Evolutionary conservation across 2,797 vertebrate species (phyloP).

Genomic region (Petrocephalus schoutedeni): DNA sequence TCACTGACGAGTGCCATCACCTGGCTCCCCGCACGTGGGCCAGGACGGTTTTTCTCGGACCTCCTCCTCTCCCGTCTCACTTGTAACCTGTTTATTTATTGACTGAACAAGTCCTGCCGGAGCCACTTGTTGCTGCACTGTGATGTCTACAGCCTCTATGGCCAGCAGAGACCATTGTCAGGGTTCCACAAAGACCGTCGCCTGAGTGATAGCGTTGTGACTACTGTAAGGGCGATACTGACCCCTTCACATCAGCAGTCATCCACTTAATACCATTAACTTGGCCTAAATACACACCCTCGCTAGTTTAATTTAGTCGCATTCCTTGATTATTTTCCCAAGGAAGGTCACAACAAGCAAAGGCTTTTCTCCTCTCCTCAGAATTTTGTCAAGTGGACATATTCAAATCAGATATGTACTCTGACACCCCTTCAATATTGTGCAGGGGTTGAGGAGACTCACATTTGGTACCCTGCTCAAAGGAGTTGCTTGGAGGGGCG

Average conservation of each 20-base stretch:
- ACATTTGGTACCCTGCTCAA: neutral
- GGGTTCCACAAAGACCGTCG: neutral
- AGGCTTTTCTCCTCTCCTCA: neutral
- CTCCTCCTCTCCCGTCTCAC: slow-evolving; percentile 13
- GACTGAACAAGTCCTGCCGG: neutral
- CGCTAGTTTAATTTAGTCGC: neutral
- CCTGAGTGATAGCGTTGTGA: neutral
- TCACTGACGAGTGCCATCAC: slow-evolving; percentile 22
- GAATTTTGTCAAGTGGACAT: neutral
- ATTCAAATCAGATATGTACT: neutral
- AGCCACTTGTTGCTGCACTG: slow-evolving; percentile 13
- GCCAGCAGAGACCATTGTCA: neutral
- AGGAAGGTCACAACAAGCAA: neutral
- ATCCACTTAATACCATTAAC: slow-evolving; percentile 16
- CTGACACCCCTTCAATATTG: neutral
- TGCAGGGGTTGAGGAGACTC: neutral
- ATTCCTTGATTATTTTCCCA: neutral
- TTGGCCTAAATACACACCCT: neutral
- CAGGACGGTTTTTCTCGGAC: neutral
- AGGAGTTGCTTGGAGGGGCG: neutral
- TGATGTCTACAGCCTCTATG: neutral
- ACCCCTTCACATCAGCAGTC: slow-evolving; percentile 13
- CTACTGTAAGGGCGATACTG: neutral
- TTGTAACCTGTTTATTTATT: neutral
- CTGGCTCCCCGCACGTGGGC: neutral